A percentile compares a stretch with the other conserved stretches of the same genome.
These are phyloP conservation scores for Glomeris marginata DNA, from an alignment of 2,888 invertebrate genomes.

Conservation along the genomic window DNA sequence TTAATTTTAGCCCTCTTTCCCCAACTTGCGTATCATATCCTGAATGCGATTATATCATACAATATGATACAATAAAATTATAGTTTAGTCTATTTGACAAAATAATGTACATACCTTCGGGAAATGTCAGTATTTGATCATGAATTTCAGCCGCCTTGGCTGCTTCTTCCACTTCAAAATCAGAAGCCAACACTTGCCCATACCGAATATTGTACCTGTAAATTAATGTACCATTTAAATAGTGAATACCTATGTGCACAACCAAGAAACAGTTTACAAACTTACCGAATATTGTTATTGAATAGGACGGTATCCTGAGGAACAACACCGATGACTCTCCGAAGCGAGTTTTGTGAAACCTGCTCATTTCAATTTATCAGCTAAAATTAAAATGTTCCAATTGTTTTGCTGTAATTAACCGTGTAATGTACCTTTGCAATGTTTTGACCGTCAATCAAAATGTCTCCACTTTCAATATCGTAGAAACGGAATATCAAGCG, in stretches of 20 bases:
- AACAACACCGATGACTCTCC: constrained; percentile 36
- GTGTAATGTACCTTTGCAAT: constrained; percentile 23
- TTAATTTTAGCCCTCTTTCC: constrained; percentile 82
- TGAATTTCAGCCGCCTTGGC: constrained; percentile 90
- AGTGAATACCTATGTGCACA: neutral
- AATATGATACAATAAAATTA: neutral
- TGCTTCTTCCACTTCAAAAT: constrained; percentile 72
- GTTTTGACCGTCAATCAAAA: constrained; percentile 31
- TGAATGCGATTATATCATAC: neutral
- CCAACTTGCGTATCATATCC: constrained; percentile 76
- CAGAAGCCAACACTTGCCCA: constrained; percentile 59
- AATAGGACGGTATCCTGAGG: constrained; percentile 79
- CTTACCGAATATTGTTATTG: constrained; percentile 70
- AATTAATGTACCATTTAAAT: constrained; percentile 3
- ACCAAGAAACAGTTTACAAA: neutral
- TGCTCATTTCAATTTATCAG: constrained; percentile 18
- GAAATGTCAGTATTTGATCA: constrained; percentile 76
- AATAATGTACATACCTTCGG: constrained; percentile 43
- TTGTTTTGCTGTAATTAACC: neutral
- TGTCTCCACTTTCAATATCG: constrained; percentile 30
- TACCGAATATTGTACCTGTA: constrained; percentile 83
- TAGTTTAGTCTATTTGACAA: neutral
- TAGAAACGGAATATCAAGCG: constrained; percentile 36
- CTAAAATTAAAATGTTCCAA: neutral
- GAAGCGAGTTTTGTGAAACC: constrained; percentile 33